These are phyloP conservation scores for Oncorhynchus nerka DNA, from an alignment of 2,113 vertebrate genomes.

Conservation along the genomic window DNA sequence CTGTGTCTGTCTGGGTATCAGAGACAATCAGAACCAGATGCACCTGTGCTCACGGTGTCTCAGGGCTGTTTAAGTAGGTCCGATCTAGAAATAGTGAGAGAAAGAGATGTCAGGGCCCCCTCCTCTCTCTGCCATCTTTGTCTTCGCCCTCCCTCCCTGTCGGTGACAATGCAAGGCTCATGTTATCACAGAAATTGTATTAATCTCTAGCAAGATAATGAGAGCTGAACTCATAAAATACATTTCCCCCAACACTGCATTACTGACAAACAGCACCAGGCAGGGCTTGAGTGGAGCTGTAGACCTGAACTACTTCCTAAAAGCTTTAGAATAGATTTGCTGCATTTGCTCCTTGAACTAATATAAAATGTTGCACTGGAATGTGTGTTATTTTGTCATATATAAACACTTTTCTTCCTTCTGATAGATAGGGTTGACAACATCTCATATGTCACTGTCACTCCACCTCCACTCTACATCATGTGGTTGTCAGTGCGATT, in stretches of 20 bases:
- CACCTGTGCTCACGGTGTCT: slow-evolving; percentile 56
- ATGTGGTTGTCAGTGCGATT: slow-evolving; percentile 5
- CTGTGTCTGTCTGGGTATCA: slow-evolving; percentile 9
- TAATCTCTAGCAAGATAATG: slow-evolving; percentile 40
- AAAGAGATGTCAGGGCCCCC: slow-evolving; percentile 29
- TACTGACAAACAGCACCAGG: too few species aligned
- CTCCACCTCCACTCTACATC: neutral
- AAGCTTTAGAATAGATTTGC: neutral
- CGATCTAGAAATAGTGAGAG: slow-evolving; percentile 62
- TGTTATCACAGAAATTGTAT: slow-evolving; percentile 16
- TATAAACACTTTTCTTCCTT: neutral
- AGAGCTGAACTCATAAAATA: slow-evolving; percentile 25
- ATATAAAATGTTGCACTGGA: neutral
- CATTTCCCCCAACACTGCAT: neutral
- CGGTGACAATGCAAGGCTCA: slow-evolving; percentile 23
- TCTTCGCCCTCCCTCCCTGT: slow-evolving; percentile 17
- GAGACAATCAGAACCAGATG: slow-evolving; percentile 44
- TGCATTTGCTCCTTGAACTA: neutral
- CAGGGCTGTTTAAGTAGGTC: slow-evolving; percentile 58
- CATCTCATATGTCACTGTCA: neutral
- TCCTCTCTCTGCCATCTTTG: neutral
- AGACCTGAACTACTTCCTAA: neutral
- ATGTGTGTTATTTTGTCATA: neutral
- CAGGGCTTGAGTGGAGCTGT: neutral
- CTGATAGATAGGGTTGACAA: neutral